Evolutionary conservation across 2,888 invertebrate genomes (phyloP).

Genomic region (Xestobium rufovillosum): DNA sequence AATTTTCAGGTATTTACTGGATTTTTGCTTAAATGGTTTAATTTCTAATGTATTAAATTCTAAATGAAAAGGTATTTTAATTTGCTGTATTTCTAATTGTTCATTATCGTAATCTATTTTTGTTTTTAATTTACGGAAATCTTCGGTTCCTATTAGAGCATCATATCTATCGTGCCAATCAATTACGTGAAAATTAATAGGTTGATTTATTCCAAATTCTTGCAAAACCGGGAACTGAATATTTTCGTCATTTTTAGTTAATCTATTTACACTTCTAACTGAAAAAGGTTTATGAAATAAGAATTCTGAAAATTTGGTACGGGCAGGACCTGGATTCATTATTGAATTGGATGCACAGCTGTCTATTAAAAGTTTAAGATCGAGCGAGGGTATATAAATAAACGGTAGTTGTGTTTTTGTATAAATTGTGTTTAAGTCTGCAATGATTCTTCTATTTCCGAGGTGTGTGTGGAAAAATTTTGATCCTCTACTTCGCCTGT

Average conservation of each 20-base stretch:
- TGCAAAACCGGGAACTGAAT: not conserved
- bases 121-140: no score
- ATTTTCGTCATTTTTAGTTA: not conserved
- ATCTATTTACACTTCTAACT: not conserved
- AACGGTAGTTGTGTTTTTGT: conserved; percentile 3
- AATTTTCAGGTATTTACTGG: conserved; percentile 5
- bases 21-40: conserved; percentile 7
- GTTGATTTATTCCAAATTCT: conserved; percentile 3
- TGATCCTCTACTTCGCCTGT: not conserved
- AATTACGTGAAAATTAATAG: conserved; percentile 1
- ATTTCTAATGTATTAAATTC: conserved; percentile 8
- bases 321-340: conserved; percentile 10
- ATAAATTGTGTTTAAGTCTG: not conserved
- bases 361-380: conserved; percentile 15
- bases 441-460: not conserved
- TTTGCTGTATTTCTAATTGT: conserved; percentile 4
- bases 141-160: not conserved
- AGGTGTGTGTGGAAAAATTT: not conserved
- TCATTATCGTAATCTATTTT: conserved; percentile 2
- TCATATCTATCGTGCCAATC: conserved; percentile 4
- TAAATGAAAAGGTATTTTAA: conserved; percentile 8
- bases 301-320: conserved; percentile 9
- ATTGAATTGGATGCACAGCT: conserved; percentile 13
- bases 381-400: not conserved
- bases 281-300: conserved; percentile 2